These are phyloP conservation scores for Noturus placidus DNA, from an alignment of 2,113 vertebrate species.

Conservation along the genomic window DNA sequence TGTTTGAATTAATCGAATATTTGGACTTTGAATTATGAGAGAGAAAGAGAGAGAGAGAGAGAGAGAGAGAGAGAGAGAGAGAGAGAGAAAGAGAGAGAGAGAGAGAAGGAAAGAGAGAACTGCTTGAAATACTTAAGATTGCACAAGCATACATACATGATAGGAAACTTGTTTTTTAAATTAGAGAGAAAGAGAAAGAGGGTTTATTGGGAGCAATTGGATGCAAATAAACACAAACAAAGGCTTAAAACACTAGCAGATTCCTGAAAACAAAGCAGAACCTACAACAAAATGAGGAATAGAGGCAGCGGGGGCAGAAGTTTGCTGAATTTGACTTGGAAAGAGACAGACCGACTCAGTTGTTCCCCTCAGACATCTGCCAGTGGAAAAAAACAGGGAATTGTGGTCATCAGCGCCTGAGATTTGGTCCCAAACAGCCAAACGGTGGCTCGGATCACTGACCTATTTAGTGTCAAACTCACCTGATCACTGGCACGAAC, in stretches of 20 bases:
- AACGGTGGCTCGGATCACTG: constrained; percentile 53
- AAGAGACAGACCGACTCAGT: constrained; percentile 71
- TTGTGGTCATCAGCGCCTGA: constrained; percentile 61
- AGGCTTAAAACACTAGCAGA: constrained; percentile 57
- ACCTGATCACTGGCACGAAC: constrained; percentile 17
- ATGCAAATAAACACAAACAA: constrained; percentile 3
- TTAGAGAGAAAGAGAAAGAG: background rate
- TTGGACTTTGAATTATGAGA: background rate
- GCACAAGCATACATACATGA: background rate
- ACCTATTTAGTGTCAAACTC: constrained; percentile 60
- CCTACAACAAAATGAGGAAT: constrained; percentile 42
- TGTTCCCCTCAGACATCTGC: constrained; percentile 69
- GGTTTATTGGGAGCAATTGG: background rate
- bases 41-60: no score
- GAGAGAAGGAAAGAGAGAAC: constrained; percentile 32
- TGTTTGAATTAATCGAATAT: background rate
- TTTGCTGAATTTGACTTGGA: constrained; percentile 61
- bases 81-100: background rate
- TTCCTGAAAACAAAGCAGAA: constrained; percentile 49
- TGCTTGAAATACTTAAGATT: constrained; percentile 35
- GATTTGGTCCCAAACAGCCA: constrained; percentile 58
- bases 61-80: constrained; percentile 11
- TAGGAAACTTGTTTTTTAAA: background rate
- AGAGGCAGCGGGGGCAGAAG: constrained; percentile 55
- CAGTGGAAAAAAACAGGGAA: constrained; percentile 73